Conservation (phyloP, 2,888 invertebrate genomes). For the Euzophera pinguis region DNA sequence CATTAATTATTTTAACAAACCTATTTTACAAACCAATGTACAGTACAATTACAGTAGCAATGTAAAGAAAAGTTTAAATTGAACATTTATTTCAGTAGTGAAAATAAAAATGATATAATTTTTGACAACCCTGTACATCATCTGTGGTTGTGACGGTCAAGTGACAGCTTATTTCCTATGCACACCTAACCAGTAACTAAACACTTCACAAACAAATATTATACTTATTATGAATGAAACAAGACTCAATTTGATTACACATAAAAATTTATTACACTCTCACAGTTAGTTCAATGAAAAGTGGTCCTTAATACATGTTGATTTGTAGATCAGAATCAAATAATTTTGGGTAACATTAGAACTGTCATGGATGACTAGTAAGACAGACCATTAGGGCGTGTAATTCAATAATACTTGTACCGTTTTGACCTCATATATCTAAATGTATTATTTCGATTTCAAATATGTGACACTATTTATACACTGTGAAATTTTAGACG, state of each 20-base stretch:
- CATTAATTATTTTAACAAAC: too few species aligned
- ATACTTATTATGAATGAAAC: neutral
- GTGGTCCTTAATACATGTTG: neutral
- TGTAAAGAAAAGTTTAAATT: too few species aligned
- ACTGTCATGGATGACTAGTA: constrained; percentile 5
- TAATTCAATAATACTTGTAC: constrained; percentile 22
- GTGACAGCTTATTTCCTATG: constrained; percentile 31
- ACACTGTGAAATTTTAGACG: too few species aligned
- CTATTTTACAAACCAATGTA: too few species aligned
- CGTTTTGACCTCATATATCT: constrained; percentile 22
- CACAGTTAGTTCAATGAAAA: neutral
- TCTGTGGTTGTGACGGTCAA: constrained; percentile 26
- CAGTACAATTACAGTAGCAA: too few species aligned
- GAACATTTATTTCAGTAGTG: too few species aligned
- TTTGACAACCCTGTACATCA: constrained; percentile 18
- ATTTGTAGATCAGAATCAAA: neutral
- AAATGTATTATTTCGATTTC: constrained; percentile 15
- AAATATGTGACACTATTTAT: too few species aligned
- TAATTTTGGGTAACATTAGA: neutral
- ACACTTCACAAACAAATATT: constrained; percentile 11
- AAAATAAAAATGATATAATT: neutral
- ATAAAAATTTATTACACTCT: neutral
- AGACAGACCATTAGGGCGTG: constrained; percentile 7
- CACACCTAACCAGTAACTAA: constrained; percentile 19
- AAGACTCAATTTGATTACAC: neutral